phyloP scores from a whole-genome alignment of 2,797 vertebrate species.

The Chelonia mydas region DNA sequence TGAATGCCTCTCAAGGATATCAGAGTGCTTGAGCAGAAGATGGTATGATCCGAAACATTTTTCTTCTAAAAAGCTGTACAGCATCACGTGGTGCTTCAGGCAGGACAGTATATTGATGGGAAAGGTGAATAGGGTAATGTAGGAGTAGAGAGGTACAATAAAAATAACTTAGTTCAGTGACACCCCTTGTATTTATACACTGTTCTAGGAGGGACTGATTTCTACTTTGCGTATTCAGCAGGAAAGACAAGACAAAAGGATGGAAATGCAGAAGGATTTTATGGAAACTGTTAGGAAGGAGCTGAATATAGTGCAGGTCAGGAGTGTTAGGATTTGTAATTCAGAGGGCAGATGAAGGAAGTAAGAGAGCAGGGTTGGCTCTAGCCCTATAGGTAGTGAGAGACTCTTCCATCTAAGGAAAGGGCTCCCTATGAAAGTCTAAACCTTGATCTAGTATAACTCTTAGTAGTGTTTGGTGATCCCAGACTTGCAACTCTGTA shows the following conservation, averaged over 20 bases:
- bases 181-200: neutral
- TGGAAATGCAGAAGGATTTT: neutral
- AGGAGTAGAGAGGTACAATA: neutral
- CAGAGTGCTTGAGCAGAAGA: neutral
- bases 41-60: neutral
- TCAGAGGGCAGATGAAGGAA: neutral
- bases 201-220: neutral
- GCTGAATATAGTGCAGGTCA: neutral
- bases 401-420: neutral
- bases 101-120: neutral
- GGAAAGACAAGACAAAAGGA: neutral
- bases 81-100: neutral
- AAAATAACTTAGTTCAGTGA: neutral
- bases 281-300: neutral
- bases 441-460: neutral
- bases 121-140: neutral
- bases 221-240: neutral
- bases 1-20: slow-evolving; percentile 6
- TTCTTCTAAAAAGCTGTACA: neutral
- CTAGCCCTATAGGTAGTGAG: neutral
- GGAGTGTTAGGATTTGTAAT: neutral
- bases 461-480: rapidly evolving
- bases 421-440: neutral
- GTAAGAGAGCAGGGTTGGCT: neutral
- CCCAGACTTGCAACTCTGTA: neutral